phyloP scores from a whole-genome alignment of 2,797 vertebrate genomes.

The Melanogrammus aeglefinus region DNA sequence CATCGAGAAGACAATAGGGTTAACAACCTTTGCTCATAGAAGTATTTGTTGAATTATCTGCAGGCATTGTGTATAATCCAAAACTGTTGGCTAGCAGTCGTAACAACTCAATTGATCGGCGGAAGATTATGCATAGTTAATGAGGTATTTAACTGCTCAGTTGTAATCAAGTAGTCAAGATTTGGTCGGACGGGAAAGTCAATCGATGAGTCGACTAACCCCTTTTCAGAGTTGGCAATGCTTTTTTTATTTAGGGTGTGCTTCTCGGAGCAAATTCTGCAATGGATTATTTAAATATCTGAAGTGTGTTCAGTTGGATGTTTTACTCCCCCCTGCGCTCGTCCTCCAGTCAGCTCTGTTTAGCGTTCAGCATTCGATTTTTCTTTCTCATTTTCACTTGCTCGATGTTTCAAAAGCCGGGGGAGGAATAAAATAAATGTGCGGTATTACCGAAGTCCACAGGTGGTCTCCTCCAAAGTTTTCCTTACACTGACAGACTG shows the following conservation, averaged over 20 bases:
- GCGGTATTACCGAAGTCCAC: not conserved
- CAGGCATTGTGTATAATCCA: not conserved
- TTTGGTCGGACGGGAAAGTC: not conserved
- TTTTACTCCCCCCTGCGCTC: not conserved
- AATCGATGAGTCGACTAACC: not conserved
- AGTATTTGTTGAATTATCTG: not conserved
- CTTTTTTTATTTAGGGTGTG: not conserved
- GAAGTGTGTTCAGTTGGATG: not conserved
- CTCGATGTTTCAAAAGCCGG: not conserved
- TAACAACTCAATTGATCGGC: not conserved
- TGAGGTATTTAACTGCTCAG: not conserved
- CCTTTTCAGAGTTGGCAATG: not conserved
- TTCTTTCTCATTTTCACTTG: not conserved
- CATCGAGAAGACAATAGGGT: not conserved
- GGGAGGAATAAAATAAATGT: not conserved
- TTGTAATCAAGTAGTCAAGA: not conserved
- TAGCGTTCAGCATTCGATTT: not conserved
- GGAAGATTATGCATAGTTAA: not conserved
- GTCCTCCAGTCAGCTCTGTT: not conserved
- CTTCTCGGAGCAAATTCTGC: not conserved
- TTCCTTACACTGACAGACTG: not conserved
- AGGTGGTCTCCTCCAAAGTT: not conserved
- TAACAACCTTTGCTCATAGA: not conserved
- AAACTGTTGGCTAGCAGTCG: not conserved
- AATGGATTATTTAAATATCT: not conserved